Evolutionary conservation across 1,140 invertebrate genomes (phyloP), one percentile per base, ranked within the genome.

Genomic region (Wasmannia auropunctata): DNA sequence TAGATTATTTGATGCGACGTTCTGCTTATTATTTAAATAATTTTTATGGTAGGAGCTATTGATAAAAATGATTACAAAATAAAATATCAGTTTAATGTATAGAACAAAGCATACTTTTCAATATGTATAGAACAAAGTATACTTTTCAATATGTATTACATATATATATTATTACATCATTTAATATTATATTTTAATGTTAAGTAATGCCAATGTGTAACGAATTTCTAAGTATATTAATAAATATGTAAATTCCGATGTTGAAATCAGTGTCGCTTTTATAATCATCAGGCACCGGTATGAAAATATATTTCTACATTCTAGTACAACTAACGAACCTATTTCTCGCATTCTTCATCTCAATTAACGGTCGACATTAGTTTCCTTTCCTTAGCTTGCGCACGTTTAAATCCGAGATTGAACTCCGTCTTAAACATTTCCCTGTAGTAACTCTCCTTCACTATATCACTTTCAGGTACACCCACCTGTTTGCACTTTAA

Each of bases 361-460:
- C 10, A 40, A 14, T 31, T 70, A 75, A 67, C n/a, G 37, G 65
- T 37, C 11, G 54, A 16, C 25, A 40, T 8, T 19, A 19, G 10
- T 37, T 80, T 65, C 14, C 76, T 76, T n/a, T 79, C 67, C 34
- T 87, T 76, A 58, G 1, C 67, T 60, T 75, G 22, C 10, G 11
- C n/a, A 31, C 43, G n/a, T 65, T 91, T 91, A 81, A 92, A 92
- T 40, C 83, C 87, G 37, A 91, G 81, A 91, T 92, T 89, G 43
- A 92, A 93, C 37, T 93, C 91, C 11, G 75, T 88, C 49, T 91
- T 93, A 63, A 92, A 93, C 69, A 93, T 91, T 80, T 92, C 89
- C 56, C 90, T 90, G 49, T 93, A 93, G 58, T 92, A 92, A 80
- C 88, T 92, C 40, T 92, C 87, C 37, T 92, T 91, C 19, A 92